These are phyloP conservation scores for Ceratosolen fusciceps DNA, from an alignment of 1,140 invertebrate species.

Conservation along the genomic window DNA sequence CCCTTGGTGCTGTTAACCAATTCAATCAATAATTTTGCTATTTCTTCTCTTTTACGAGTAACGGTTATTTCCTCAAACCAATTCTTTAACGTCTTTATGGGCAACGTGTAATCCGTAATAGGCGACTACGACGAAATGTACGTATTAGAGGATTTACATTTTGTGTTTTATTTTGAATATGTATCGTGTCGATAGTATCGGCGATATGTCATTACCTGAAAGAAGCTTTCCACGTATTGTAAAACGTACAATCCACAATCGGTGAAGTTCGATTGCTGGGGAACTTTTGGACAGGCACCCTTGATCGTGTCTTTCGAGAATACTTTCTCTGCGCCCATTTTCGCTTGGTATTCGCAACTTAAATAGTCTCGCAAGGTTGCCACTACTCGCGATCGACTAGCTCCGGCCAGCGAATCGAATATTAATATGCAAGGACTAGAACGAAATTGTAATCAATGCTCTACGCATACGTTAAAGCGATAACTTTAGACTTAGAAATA, in stretches of 20 bases:
- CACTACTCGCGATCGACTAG: slow-evolving; percentile 84
- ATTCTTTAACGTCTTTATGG: slow-evolving; percentile 81
- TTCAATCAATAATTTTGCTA: slow-evolving; percentile 80
- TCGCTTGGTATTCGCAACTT: slow-evolving; percentile 88
- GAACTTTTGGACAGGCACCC: slow-evolving; percentile 89
- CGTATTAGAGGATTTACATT: slow-evolving; percentile 2
- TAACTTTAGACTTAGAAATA: slow-evolving; percentile 13
- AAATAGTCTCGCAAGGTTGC: slow-evolving; percentile 91
- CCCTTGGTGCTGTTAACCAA: slow-evolving; percentile 77
- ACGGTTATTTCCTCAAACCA: slow-evolving; percentile 87
- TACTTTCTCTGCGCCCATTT: slow-evolving; percentile 76
- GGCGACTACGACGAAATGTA: slow-evolving; percentile 74
- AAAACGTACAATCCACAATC: slow-evolving; percentile 97
- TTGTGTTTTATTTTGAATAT: background rate
- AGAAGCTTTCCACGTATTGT: slow-evolving; percentile 97
- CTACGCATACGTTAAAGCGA: background rate
- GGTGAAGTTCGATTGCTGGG: slow-evolving; percentile 96
- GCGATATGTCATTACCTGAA: slow-evolving; percentile 78
- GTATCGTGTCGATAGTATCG: background rate
- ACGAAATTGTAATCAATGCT: slow-evolving; percentile 29
- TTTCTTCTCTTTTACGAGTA: slow-evolving; percentile 84
- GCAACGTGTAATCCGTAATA: slow-evolving; percentile 80
- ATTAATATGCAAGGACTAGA: slow-evolving; percentile 89
- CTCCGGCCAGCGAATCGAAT: slow-evolving; percentile 92
- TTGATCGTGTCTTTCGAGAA: slow-evolving; percentile 87